phyloP scores from a whole-genome alignment of 2,797 vertebrate species.

The Bovichtus diacanthus region DNA sequence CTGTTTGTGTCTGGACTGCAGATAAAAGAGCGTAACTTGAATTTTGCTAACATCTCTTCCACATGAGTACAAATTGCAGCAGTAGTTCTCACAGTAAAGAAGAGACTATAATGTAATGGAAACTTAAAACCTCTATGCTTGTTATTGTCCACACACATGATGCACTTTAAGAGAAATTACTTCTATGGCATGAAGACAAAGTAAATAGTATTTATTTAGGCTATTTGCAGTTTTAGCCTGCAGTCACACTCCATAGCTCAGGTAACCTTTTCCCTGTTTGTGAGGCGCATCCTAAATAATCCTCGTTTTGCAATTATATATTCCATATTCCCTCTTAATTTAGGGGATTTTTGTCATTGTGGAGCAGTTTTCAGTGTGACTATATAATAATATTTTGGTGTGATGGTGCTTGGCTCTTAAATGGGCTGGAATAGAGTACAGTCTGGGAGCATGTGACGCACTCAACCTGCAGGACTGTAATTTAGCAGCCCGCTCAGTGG shows the following conservation, averaged over 20 bases:
- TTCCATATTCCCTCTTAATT: neutral
- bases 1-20: no score
- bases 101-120: neutral
- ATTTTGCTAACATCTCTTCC: neutral
- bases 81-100: neutral
- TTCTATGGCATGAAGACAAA: neutral
- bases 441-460: slow-evolving; percentile 53
- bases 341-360: neutral
- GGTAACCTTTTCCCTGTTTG: neutral
- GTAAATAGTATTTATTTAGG: neutral
- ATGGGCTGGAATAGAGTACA: slow-evolving; percentile 56
- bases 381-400: slow-evolving; percentile 22
- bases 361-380: slow-evolving; percentile 8
- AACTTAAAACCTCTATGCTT: neutral
- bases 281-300: neutral
- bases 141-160: neutral
- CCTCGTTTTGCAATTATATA: slow-evolving; percentile 6
- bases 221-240: slow-evolving; percentile 16
- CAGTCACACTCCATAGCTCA: slow-evolving; percentile 1
- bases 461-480: slow-evolving; percentile 69
- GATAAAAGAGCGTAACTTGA: neutral
- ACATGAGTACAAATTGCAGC: neutral
- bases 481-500: slow-evolving; percentile 54
- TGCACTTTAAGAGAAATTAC: neutral
- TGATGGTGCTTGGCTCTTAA: slow-evolving; percentile 31